phyloP scores from a whole-genome alignment of 2,888 invertebrate genomes.

The Andrena camellia region DNA sequence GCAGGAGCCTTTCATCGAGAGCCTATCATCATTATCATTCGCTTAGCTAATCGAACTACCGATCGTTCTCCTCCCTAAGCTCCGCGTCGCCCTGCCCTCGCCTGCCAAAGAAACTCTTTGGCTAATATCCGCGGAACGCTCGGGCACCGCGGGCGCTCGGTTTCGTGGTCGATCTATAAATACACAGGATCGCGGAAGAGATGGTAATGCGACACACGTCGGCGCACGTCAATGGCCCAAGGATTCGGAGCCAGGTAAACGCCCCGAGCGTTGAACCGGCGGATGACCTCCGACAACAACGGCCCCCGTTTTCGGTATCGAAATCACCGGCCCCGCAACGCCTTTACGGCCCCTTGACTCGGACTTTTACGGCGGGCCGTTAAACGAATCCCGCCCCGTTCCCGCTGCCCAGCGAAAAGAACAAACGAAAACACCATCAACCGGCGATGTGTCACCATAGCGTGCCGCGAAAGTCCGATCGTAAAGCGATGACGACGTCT shows the following conservation, averaged over 20 bases:
- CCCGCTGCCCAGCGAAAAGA: conserved; percentile 18
- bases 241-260: conserved; percentile 70
- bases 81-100: too few relatives aligned
- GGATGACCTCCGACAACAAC: conserved; percentile 80
- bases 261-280: conserved; percentile 77
- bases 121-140: too few relatives aligned
- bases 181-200: conserved; percentile 34
- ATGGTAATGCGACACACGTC: conserved; percentile 58
- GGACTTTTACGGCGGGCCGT: conserved; percentile 52
- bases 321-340: conserved; percentile 56
- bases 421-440: neutral
- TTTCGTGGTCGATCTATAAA: conserved; percentile 29
- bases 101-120: too few relatives aligned
- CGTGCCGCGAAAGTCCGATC: conserved; percentile 1
- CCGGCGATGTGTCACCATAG: neutral
- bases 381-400: conserved; percentile 41
- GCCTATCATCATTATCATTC: too few relatives aligned
- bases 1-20: neutral
- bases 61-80: too few relatives aligned
- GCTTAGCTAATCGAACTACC: too few relatives aligned
- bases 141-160: neutral
- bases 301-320: conserved; percentile 73
- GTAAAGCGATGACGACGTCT: neutral
- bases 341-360: conserved; percentile 44
- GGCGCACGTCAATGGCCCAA: conserved; percentile 62